These are phyloP conservation scores for Myxocyprinus asiaticus DNA, from an alignment of 2,113 vertebrate species.

Conservation along the genomic window DNA sequence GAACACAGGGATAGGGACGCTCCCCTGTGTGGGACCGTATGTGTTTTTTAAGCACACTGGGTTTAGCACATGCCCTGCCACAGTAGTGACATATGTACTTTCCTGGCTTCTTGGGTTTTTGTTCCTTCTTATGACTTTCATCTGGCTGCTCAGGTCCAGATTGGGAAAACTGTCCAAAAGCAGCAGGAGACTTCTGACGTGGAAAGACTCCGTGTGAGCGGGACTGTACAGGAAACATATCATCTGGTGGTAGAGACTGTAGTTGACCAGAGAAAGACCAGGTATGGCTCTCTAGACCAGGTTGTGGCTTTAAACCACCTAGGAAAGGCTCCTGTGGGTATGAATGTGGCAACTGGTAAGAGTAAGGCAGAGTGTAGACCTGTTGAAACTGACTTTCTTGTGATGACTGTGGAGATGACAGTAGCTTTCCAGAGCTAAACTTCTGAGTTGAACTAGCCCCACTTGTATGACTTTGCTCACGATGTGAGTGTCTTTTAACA, in stretches of 20 bases:
- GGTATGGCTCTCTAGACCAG: slow-evolving; percentile 87
- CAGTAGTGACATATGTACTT: slow-evolving; percentile 98
- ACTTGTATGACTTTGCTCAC: slow-evolving; percentile 77
- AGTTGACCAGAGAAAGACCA: slow-evolving; percentile 91
- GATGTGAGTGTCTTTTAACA: slow-evolving; percentile 76
- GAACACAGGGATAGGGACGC: slow-evolving; percentile 92
- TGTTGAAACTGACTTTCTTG: slow-evolving; percentile 84
- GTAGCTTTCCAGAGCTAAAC: slow-evolving; percentile 84
- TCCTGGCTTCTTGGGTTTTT: slow-evolving; percentile 96
- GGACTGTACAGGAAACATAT: slow-evolving; percentile 86
- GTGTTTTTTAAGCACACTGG: slow-evolving; percentile 98
- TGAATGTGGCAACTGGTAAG: slow-evolving; percentile 85
- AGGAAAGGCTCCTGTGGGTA: slow-evolving; percentile 90
- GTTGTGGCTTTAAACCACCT: slow-evolving; percentile 87
- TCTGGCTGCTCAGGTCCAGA: slow-evolving; percentile 86
- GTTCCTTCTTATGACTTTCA: slow-evolving; percentile 92
- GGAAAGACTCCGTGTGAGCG: slow-evolving; percentile 85
- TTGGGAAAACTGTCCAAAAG: slow-evolving; percentile 90
- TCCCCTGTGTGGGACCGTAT: slow-evolving; percentile 97
- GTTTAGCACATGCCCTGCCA: slow-evolving; percentile 96
- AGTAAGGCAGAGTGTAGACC: slow-evolving; percentile 79
- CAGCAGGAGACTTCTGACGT: slow-evolving; percentile 89
- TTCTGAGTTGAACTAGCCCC: slow-evolving; percentile 80
- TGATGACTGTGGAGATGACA: slow-evolving; percentile 78
- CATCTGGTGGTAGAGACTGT: slow-evolving; percentile 84